These are phyloP conservation scores for Peromyscus polionotus DNA, from an alignment of 2,113 vertebrate species.

Conservation along the genomic window DNA sequence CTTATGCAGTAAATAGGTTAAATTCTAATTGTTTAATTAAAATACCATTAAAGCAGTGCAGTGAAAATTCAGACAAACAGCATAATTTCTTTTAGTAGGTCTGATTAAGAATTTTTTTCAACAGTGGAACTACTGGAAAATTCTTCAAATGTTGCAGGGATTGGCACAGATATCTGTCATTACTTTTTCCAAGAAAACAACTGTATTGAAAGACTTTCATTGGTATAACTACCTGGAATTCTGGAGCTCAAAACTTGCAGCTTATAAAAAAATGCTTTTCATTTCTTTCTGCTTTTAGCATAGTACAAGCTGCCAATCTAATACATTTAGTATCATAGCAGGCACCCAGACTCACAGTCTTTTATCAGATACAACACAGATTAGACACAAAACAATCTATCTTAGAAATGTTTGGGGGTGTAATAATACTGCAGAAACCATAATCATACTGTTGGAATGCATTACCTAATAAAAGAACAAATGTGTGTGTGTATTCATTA, in stretches of 20 bases:
- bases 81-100: conserved; percentile 61
- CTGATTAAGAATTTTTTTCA: conserved; percentile 71
- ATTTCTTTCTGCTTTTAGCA: background rate
- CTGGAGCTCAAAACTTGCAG: background rate
- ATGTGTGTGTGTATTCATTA: too few relatives aligned
- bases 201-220: background rate
- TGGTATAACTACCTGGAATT: background rate
- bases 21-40: conserved; percentile 68
- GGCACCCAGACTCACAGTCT: background rate
- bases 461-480: background rate
- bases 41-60: background rate
- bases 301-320: background rate
- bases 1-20: background rate
- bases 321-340: background rate
- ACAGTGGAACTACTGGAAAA: background rate
- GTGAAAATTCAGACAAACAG: conserved; percentile 2
- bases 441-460: background rate
- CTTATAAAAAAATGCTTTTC: background rate
- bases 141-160: background rate
- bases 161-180: background rate
- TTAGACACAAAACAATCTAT: background rate
- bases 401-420: background rate
- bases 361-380: background rate
- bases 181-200: background rate
- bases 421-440: background rate